Conservation (phyloP, 2,797 vertebrate genomes). For the Lepilemur ruficaudatus region DNA sequence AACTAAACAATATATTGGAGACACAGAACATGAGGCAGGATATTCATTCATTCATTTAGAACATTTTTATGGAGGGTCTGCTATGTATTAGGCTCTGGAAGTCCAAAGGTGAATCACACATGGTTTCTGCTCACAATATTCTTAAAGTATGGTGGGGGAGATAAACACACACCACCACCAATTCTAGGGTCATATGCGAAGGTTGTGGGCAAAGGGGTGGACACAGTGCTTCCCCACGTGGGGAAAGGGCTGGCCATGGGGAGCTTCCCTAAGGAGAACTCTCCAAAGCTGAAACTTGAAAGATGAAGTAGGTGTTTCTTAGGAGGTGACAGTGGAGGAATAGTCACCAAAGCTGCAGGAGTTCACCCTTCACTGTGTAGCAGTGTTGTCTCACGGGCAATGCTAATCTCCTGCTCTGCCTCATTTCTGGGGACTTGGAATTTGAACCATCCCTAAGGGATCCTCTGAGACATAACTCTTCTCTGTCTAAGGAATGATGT, state of each 20-base stretch:
- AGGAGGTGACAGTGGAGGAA: background rate
- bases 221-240: background rate
- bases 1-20: background rate
- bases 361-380: background rate
- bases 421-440: constrained; percentile 52
- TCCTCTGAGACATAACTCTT: constrained; percentile 9
- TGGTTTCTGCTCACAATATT: background rate
- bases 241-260: background rate
- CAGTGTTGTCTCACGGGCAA: background rate
- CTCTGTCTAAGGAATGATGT: constrained; percentile 12
- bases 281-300: background rate
- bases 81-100: background rate
- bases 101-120: background rate
- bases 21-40: background rate
- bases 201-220: background rate
- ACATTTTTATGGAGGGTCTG: background rate
- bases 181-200: background rate
- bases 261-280: background rate
- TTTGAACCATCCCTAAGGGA: constrained; percentile 28
- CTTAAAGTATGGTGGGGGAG: background rate
- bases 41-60: background rate
- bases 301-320: background rate
- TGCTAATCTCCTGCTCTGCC: background rate
- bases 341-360: background rate
- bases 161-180: background rate